These are phyloP conservation scores for Rhinichthys klamathensis DNA, from an alignment of 2,113 vertebrate genomes.

Conservation along the genomic window DNA sequence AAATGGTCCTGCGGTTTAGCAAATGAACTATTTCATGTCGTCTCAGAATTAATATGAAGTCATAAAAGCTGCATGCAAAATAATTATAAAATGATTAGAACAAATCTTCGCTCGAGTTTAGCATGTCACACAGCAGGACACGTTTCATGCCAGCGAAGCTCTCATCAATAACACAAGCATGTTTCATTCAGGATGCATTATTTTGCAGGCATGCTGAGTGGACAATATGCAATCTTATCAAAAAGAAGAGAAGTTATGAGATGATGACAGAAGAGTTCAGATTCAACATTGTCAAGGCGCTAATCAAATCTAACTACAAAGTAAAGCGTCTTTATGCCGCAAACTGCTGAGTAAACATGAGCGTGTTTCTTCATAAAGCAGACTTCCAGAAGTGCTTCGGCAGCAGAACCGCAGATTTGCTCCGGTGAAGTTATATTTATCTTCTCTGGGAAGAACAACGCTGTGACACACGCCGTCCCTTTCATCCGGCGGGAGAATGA, in stretches of 20 bases:
- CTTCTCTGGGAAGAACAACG: slow-evolving; percentile 19
- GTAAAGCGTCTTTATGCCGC: slow-evolving; percentile 68
- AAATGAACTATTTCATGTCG: background rate
- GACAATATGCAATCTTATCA: slow-evolving; percentile 25
- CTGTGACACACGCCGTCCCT: slow-evolving; percentile 29
- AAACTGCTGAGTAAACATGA: slow-evolving; percentile 72
- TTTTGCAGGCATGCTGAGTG: slow-evolving; percentile 28
- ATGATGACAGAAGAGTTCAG: slow-evolving; percentile 5
- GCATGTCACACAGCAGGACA: background rate
- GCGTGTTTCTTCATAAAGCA: slow-evolving; percentile 59
- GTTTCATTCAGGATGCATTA: background rate
- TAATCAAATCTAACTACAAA: slow-evolving; percentile 66
- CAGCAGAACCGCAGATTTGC: slow-evolving; percentile 24
- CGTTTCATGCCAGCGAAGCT: background rate
- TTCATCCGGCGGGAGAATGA: slow-evolving; percentile 6
- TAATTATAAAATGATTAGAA: background rate
- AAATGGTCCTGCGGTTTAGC: background rate
- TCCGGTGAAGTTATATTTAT: slow-evolving; percentile 35
- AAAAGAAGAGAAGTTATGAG: background rate
- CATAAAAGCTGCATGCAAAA: background rate
- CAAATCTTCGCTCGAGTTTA: background rate
- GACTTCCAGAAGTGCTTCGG: slow-evolving; percentile 45
- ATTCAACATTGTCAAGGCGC: slow-evolving; percentile 46
- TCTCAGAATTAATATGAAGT: background rate
- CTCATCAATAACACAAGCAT: background rate